Evolutionary conservation across 1,140 invertebrate species (phyloP), one percentile per base, ranked within the genome.

Genomic region (Drosophila triauraria): DNA sequence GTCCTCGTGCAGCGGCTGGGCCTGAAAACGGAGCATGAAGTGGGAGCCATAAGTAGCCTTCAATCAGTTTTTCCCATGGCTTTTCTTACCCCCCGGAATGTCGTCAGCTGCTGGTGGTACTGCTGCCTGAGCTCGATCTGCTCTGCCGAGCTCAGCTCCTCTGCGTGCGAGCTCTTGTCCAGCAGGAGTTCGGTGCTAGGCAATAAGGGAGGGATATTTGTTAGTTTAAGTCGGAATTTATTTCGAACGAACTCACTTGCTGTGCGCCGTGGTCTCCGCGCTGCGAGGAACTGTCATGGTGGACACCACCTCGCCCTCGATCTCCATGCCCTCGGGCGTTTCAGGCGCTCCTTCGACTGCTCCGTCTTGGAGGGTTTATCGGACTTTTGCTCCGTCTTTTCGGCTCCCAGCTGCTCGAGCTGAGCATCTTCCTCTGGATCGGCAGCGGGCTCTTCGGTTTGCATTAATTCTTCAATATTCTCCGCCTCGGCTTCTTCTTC

Each of bases 221-320:
- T 17, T 48, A n/a, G 51, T 9, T 9, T 12, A 15, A 20, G 38
- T 20, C 20, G 20, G 20, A 20, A 20, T 20, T 20, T 20, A 20
- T 20, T 20, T 1, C 20, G 20, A 20, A 20, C 20, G 20, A 20
- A 80, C 92, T 91, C 75, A 94, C 94, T 93, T 94, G 68, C 94
- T 94, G 92, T 95, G 94, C 68, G 94, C 93, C 8, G 95, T 95
- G 10, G 96, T 96, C 27, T 98, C 96, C 0, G 91, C 83, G 30
- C 95, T 95, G 74, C 97, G 93, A 2, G 94, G 91, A 13, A 96
- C 97, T 5, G 91, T 95, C 54, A 93, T 81, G 0, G 97, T 98
- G 20, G 93, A 65, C 1, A 97, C 94, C 15, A 93, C 93, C 56
- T 98, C 97, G 10, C 97, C 97, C 79, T 97, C 97, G 13, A 97